Conservation (phyloP, 2,113 vertebrate species). For the Oenanthe oenanthe region DNA sequence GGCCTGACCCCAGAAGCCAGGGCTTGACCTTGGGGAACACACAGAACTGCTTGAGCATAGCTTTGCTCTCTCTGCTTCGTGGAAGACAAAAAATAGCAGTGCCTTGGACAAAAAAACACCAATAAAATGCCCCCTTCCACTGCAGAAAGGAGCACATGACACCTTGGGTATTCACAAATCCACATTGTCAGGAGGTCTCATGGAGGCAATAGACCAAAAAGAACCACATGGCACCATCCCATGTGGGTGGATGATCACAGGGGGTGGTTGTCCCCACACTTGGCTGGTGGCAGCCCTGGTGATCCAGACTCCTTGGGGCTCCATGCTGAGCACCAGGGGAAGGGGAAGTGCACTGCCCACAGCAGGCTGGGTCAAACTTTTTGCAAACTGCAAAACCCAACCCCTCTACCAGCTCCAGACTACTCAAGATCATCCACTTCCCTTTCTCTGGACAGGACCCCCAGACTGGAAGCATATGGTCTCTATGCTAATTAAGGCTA, state of each 20-base stretch:
- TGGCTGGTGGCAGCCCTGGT: not conserved
- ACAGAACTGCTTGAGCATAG: not conserved
- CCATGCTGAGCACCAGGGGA: not conserved
- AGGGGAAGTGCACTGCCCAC: not conserved
- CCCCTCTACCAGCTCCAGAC: not conserved
- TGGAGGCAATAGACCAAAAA: not conserved
- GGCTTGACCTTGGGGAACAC: not conserved
- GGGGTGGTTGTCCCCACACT: not conserved
- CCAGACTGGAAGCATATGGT: not conserved
- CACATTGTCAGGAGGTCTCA: not conserved
- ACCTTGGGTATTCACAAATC: not conserved
- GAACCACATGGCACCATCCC: not conserved
- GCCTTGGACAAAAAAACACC: not conserved
- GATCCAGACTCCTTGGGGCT: not conserved
- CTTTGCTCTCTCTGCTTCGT: not conserved
- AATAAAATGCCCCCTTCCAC: accelerated
- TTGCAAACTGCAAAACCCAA: not conserved
- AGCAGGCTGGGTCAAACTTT: not conserved
- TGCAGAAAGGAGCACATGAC: accelerated
- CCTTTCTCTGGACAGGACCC: not conserved
- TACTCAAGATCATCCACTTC: not conserved
- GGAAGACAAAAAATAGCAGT: not conserved
- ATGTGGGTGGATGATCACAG: not conserved
- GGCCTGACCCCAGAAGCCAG: not conserved
- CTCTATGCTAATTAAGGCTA: not conserved